Conservation (phyloP, 2,113 vertebrate species). For the Daboia siamensis region DNA sequence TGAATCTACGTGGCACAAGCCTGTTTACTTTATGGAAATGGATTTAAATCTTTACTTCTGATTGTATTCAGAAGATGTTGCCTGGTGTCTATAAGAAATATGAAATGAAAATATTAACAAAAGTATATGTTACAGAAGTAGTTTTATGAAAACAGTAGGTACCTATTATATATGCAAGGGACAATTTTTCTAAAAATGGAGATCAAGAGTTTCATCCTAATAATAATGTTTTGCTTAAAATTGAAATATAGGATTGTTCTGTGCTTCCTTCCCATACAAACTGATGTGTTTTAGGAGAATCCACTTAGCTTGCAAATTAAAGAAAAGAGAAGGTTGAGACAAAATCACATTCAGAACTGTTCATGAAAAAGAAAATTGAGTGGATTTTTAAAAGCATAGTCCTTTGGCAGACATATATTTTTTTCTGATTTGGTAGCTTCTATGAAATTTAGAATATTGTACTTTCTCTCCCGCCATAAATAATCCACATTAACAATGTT, state of each 20-base stretch:
- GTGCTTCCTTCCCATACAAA: accelerated
- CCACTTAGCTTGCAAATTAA: accelerated
- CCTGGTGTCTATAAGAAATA: neutral
- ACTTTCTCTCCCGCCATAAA: slow-evolving; percentile 49
- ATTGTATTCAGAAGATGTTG: neutral
- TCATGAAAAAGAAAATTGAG: neutral
- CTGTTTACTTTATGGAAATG: slow-evolving; percentile 14
- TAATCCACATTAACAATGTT: slow-evolving; percentile 59
- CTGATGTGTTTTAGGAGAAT: neutral
- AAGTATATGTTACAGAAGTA: accelerated
- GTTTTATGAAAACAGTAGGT: neutral
- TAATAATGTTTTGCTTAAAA: neutral
- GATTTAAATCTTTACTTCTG: neutral
- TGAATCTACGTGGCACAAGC: neutral
- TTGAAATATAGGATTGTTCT: neutral
- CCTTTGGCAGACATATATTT: neutral
- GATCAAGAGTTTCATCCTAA: neutral
- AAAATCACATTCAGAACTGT: neutral
- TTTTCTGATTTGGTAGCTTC: neutral
- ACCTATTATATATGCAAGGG: neutral
- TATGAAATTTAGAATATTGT: slow-evolving; percentile 55
- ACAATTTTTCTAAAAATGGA: neutral
- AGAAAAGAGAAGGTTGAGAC: neutral
- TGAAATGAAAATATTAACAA: neutral
- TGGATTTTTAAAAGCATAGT: neutral